Evolutionary conservation across 2,888 invertebrate genomes (phyloP).

Genomic region (Ctena decussata): DNA sequence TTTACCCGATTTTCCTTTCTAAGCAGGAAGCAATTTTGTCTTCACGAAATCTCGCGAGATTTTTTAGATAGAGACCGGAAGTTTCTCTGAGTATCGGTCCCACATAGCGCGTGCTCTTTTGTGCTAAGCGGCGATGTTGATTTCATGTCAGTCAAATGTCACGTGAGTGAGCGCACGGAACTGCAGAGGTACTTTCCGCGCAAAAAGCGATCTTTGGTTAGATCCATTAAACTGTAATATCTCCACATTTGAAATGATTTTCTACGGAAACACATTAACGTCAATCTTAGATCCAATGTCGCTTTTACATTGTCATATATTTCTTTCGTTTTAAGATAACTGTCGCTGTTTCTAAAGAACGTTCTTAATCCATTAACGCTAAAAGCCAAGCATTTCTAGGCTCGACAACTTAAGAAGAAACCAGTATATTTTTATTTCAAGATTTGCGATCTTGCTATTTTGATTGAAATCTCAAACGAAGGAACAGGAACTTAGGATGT

Average conservation of each 20-base stretch:
- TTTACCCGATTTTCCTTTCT: conserved; percentile 66
- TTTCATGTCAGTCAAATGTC: conserved; percentile 63
- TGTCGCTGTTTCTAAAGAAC: neutral
- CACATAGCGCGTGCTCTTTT: conserved; percentile 60
- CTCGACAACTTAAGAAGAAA: neutral
- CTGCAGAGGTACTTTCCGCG: conserved; percentile 21
- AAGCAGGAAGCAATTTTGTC: conserved; percentile 58
- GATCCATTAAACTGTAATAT: conserved; percentile 58
- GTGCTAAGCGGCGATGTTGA: conserved; percentile 58
- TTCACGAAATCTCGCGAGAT: conserved; percentile 64
- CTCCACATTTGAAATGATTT: conserved; percentile 17
- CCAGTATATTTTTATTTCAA: neutral
- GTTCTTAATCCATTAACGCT: neutral
- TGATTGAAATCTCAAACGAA: conserved; percentile 12
- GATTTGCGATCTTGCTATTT: neutral
- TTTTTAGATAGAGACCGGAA: conserved; percentile 64
- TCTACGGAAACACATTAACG: conserved; percentile 71
- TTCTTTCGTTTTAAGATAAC: conserved; percentile 19
- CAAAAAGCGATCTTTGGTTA: conserved; percentile 29
- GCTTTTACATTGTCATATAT: conserved; percentile 48
- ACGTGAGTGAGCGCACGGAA: conserved; percentile 53
- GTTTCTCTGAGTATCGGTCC: conserved; percentile 61
- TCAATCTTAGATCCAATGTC: conserved; percentile 58
- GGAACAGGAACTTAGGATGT: conserved; percentile 5
- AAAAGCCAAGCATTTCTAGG: neutral